Evolutionary conservation across 2,888 invertebrate species (phyloP).

Genomic region (Cephus runcator): DNA sequence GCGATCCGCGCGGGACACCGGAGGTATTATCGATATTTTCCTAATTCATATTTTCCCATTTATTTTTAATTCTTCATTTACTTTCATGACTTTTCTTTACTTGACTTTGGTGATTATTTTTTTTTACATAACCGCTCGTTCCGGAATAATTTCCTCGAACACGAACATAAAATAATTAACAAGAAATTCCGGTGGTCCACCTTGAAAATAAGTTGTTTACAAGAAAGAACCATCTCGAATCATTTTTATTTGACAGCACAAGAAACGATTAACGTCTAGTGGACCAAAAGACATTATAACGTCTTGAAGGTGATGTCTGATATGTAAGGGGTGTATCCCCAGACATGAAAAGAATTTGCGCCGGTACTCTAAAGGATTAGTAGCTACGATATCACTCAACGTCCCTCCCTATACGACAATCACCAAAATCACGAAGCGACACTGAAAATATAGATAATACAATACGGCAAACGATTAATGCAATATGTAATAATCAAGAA

Average conservation of each 20-base stretch:
- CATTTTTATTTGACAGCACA: neutral
- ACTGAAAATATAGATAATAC: neutral
- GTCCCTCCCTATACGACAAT: neutral
- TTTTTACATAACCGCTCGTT: neutral
- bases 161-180: neutral
- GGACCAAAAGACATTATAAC: no score
- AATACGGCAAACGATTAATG: neutral
- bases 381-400: neutral
- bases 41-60: neutral
- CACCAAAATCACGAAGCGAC: neutral
- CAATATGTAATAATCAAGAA: neutral
- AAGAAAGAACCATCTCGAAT: neutral
- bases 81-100: neutral
- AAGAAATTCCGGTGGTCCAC: neutral
- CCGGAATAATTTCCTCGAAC: neutral
- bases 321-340: no score
- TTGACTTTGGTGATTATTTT: constrained; percentile 1
- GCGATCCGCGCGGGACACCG: constrained; percentile 25
- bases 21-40: constrained; percentile 30
- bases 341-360: no score
- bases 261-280: neutral
- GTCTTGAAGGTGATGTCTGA: no score
- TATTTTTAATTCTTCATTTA: neutral
- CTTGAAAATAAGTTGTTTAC: neutral
- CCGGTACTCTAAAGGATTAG: neutral